Conservation (phyloP, 2,113 vertebrate species). For the Callipepla squamata region DNA sequence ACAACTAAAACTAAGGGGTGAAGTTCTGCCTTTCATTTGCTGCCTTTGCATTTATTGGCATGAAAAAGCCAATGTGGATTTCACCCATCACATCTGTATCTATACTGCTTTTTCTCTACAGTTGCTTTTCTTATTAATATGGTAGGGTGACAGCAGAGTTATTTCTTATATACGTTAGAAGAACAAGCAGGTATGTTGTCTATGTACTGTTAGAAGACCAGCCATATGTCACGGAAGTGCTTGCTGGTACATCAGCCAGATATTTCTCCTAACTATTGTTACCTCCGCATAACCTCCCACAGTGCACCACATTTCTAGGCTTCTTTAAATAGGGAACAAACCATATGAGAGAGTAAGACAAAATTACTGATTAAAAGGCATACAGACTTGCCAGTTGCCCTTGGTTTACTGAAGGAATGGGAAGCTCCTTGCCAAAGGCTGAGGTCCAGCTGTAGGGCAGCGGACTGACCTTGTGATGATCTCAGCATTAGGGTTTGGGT, state of each 20-base stretch:
- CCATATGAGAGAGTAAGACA: background rate
- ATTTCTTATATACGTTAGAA: background rate
- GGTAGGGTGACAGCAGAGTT: background rate
- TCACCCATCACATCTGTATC: background rate
- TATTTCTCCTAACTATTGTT: background rate
- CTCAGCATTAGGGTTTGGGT: background rate
- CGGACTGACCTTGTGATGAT: background rate
- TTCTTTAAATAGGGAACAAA: background rate
- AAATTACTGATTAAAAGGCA: background rate
- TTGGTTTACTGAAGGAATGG: background rate
- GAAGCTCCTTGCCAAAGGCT: constrained; percentile 6
- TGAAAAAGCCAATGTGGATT: background rate
- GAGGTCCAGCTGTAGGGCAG: background rate
- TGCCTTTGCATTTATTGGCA: background rate
- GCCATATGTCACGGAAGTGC: background rate
- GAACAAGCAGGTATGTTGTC: background rate
- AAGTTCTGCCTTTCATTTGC: constrained; percentile 18
- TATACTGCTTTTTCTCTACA: background rate
- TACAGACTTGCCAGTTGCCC: background rate
- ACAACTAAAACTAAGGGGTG: background rate
- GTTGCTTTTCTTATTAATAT: background rate
- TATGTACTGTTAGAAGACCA: background rate
- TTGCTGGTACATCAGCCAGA: background rate
- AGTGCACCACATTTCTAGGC: background rate
- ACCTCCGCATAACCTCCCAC: background rate